phyloP scores from a whole-genome alignment of 1,140 invertebrate genomes.

The Drosophila littoralis region DNA sequence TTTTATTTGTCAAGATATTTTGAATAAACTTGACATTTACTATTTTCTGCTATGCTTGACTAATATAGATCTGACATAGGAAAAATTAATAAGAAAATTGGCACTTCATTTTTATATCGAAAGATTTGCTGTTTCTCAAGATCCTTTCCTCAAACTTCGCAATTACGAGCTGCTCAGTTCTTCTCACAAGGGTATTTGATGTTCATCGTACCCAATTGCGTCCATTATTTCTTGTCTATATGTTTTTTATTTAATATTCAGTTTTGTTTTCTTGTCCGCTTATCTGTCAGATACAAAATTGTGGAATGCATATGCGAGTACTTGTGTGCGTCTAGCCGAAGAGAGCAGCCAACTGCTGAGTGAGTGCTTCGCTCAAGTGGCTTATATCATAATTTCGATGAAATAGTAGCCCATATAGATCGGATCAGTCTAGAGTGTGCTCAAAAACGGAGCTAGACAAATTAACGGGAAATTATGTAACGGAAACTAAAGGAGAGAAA shows the following conservation, averaged over 20 bases:
- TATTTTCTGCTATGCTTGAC: too few species aligned
- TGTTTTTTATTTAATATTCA: neutral
- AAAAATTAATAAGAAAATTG: too few species aligned
- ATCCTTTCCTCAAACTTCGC: too few species aligned
- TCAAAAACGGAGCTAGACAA: neutral
- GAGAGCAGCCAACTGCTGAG: conserved; percentile 46
- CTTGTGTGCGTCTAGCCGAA: conserved; percentile 43
- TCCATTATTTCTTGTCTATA: neutral
- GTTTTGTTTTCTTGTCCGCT: conserved; percentile 8
- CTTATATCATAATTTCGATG: conserved; percentile 6
- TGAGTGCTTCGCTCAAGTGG: conserved; percentile 41
- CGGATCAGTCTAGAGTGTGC: neutral
- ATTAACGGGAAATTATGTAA: neutral
- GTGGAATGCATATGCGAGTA: neutral
- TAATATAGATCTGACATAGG: too few species aligned
- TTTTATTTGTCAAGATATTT: too few species aligned
- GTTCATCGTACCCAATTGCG: too few species aligned
- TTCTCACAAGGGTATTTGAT: too few species aligned
- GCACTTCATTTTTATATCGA: too few species aligned
- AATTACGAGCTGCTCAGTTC: too few species aligned
- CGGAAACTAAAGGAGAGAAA: too few species aligned
- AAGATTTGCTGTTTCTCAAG: too few species aligned
- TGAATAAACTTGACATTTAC: too few species aligned
- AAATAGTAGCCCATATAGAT: conserved; percentile 2
- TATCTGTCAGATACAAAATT: conserved; percentile 56